Base-by-base conservation (phyloP, 2,113 vertebrate species). In the Mormyrus lacerda region DNA sequence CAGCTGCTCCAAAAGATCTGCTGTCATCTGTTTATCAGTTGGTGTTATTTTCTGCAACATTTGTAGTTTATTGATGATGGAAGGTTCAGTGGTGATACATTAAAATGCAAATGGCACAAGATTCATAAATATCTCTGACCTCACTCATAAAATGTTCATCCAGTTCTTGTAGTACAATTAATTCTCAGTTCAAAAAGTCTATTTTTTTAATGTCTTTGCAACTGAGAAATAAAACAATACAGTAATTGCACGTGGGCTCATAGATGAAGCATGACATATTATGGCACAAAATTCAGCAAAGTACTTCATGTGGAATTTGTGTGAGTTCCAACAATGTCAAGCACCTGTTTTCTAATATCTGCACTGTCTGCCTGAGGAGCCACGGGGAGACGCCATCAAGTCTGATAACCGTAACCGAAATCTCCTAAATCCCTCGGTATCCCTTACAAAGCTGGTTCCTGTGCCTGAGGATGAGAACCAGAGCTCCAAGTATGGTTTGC, bases 391-490 rank as follows among this genome's bases (percentile, higher is more conserved):
- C 85, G 79, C 90, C 88, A 87, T 76, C 53, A 42, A 87, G 88
- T 92, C 82, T 91, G 85, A 90, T 89, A 88, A 89, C 55, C 87
- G 87, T 50, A 58, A 82, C 44, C 39, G 65, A 88, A 51, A 73
- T 85, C 47, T 84, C 24, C 15, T 90, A 90, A 89, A 90, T 90
- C 47, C 84, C 19, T 5, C 87, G 42, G 44, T 90, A 90, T 91
- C 91, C 87, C 76, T 88, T 87, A 47, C 84, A 90, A 82, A 51
- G 27, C 85, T 27, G 82, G 91, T 42, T 17, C 35, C 35, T 42
- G 1, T 79, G 31, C 2, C 88, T 48, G 27, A 0, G 51, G 44
- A 91, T 89, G 17, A 65, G 73, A 87, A 42, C 65, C 48, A 61
- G 55, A 58, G 69, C 69, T 88, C 4, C 42, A 89, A 90, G 47